A percentile compares a stretch with the other conserved stretches of the same genome.
phyloP scores from a whole-genome alignment of 2,797 vertebrate genomes.

The Rhinoraja longicauda region DNA sequence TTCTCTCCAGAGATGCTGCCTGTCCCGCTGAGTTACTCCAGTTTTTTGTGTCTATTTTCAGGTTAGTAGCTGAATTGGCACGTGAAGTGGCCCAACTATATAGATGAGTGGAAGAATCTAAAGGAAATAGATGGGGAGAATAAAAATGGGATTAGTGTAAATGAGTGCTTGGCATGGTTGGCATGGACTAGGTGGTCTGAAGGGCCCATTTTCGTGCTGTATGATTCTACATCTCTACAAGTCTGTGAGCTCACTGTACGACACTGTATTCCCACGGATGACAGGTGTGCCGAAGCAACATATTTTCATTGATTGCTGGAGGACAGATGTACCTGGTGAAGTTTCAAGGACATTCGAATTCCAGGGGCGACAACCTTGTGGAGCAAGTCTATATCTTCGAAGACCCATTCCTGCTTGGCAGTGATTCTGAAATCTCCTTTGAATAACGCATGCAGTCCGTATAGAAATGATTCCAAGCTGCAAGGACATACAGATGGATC shows the following conservation, averaged over 20 bases:
- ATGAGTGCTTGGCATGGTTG: no score
- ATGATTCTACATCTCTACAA: no score
- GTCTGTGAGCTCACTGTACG: background rate
- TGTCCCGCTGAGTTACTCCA: no score
- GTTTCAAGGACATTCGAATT: constrained; percentile 90
- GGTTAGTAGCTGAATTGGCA: no score
- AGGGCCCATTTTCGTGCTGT: no score
- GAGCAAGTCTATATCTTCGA: constrained; percentile 86
- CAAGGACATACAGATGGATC: constrained; percentile 29
- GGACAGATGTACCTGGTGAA: constrained; percentile 78
- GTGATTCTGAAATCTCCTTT: constrained; percentile 93
- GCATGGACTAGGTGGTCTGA: no score
- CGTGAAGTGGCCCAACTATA: no score
- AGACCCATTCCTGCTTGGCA: constrained; percentile 91
- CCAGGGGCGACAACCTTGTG: constrained; percentile 87
- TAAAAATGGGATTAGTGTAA: no score
- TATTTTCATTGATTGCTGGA: background rate
- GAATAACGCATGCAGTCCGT: constrained; percentile 89
- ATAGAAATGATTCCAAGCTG: constrained; percentile 92
- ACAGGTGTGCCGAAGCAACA: background rate
- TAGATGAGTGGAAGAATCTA: no score
- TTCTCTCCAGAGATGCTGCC: no score
- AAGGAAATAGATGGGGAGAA: no score
- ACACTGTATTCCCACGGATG: background rate
- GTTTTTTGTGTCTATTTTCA: no score